A percentile compares a stretch with the other conserved stretches of the same genome.
These are phyloP conservation scores for Reticulitermes speratus DNA, from an alignment of 1,140 invertebrate genomes.

Conservation along the genomic window DNA sequence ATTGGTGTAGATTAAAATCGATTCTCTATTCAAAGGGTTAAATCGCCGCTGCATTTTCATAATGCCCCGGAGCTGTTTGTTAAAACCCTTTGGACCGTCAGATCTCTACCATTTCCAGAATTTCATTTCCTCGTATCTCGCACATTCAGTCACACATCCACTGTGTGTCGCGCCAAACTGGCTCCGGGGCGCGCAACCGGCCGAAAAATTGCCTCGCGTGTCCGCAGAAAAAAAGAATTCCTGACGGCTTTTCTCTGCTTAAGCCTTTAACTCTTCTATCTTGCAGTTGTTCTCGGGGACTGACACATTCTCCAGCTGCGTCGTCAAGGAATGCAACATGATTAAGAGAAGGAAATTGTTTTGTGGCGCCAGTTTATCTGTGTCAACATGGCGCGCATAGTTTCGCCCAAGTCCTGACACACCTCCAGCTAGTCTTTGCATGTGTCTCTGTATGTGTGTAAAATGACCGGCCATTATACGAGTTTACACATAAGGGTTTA, in stretches of 20 bases:
- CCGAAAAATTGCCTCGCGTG: not conserved
- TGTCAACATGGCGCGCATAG: constrained; percentile 35
- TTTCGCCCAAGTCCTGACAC: not conserved
- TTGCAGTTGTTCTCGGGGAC: not conserved
- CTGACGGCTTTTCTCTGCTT: not conserved
- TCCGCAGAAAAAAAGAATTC: not conserved
- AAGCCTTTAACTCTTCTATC: not conserved
- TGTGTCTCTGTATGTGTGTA: not conserved
- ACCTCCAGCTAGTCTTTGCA: not conserved
- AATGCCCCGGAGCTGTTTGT: too few relatives aligned
- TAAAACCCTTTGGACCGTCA: not conserved
- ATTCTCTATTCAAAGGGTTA: too few relatives aligned
- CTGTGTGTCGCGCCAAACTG: not conserved
- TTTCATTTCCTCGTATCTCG: not conserved
- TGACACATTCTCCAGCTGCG: not conserved
- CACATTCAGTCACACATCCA: not conserved
- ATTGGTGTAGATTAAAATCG: too few relatives aligned
- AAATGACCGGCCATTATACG: not conserved
- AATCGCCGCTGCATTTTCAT: too few relatives aligned
- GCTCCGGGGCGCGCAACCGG: not conserved
- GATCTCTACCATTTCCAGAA: not conserved
- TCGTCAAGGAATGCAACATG: constrained; percentile 42
- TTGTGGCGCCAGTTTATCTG: constrained; percentile 43
- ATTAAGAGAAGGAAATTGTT: constrained; percentile 45
- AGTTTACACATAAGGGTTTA: not conserved